Percentiles rank a stretch among this genome's conserved stretches.
Conservation (phyloP, 2,888 invertebrate species). For the Dyspetes luteomarginatus region DNA sequence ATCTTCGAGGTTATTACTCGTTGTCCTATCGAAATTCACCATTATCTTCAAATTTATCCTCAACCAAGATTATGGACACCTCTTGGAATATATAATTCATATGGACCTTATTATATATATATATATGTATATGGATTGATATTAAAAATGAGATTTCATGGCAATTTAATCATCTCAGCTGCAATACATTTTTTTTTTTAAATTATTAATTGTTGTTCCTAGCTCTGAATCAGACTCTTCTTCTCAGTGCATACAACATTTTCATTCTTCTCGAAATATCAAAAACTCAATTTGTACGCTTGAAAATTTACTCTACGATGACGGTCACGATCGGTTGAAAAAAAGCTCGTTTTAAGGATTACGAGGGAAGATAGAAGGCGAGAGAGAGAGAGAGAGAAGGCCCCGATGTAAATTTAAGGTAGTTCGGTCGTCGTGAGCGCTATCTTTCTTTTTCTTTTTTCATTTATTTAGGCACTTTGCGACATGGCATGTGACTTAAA, state of each 20-base stretch:
- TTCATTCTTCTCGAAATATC: too few relatives aligned
- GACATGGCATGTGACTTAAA: conserved; percentile 78
- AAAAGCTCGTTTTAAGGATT: conserved; percentile 25
- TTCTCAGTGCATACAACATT: too few relatives aligned
- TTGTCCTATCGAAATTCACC: conserved; percentile 1
- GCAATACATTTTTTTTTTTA: background rate
- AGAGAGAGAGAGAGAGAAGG: conserved; percentile 36
- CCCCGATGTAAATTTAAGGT: conserved; percentile 79
- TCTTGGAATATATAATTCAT: conserved; percentile 27
- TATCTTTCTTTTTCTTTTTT: conserved; percentile 68
- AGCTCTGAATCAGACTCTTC: too few relatives aligned
- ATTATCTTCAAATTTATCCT: conserved; percentile 27
- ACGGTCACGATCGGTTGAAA: background rate
- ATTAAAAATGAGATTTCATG: too few relatives aligned
- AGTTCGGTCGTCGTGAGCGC: conserved; percentile 71
- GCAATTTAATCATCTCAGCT: too few relatives aligned
- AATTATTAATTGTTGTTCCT: background rate
- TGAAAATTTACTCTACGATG: conserved; percentile 5
- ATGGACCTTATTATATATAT: background rate
- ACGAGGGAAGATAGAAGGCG: background rate
- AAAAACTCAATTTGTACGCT: too few relatives aligned
- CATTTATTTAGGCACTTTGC: conserved; percentile 74
- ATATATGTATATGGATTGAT: background rate
- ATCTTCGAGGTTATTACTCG: conserved; percentile 3
- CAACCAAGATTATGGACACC: conserved; percentile 5